Conservation (phyloP, 2,888 invertebrate species). For the Cephus sareptanus region DNA sequence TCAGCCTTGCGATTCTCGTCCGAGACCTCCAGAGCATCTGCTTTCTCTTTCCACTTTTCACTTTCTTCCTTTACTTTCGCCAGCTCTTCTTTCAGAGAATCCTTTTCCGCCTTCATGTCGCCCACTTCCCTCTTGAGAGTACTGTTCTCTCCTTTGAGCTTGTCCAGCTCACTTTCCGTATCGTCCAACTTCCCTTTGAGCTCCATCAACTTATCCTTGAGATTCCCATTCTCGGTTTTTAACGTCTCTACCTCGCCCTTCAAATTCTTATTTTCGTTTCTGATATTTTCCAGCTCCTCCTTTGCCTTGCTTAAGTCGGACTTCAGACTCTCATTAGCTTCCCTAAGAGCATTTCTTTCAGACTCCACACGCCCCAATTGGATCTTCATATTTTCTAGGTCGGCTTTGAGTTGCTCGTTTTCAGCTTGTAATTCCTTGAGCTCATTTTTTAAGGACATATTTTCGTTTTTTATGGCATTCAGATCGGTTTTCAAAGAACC, state of each 20-base stretch:
- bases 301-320: conserved; percentile 4
- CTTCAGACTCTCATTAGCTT: conserved; percentile 21
- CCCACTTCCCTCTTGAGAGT: conserved; percentile 24
- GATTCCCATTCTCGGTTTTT: conserved; percentile 20
- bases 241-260: conserved; percentile 18
- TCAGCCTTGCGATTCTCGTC: conserved; percentile 20
- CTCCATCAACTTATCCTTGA: conserved; percentile 25
- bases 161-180: conserved; percentile 25
- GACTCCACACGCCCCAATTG: conserved; percentile 28
- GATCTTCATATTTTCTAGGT: conserved; percentile 26
- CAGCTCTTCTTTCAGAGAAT: conserved; percentile 16
- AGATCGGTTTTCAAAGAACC: conserved; percentile 25
- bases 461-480: conserved; percentile 22
- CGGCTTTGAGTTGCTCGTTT: conserved; percentile 15
- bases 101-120: conserved; percentile 25
- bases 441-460: conserved; percentile 13
- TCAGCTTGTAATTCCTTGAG: conserved; percentile 8
- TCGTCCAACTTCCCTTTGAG: conserved; percentile 14
- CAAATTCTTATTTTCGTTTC: conserved; percentile 25
- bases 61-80: conserved; percentile 26
- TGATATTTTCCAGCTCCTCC: conserved; percentile 12
- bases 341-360: conserved; percentile 20
- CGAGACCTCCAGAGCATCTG: conserved; percentile 18
- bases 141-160: conserved; percentile 31
- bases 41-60: conserved; percentile 26